These are phyloP conservation scores for Limonius californicus DNA, from an alignment of 1,140 invertebrate genomes.

Conservation along the genomic window DNA sequence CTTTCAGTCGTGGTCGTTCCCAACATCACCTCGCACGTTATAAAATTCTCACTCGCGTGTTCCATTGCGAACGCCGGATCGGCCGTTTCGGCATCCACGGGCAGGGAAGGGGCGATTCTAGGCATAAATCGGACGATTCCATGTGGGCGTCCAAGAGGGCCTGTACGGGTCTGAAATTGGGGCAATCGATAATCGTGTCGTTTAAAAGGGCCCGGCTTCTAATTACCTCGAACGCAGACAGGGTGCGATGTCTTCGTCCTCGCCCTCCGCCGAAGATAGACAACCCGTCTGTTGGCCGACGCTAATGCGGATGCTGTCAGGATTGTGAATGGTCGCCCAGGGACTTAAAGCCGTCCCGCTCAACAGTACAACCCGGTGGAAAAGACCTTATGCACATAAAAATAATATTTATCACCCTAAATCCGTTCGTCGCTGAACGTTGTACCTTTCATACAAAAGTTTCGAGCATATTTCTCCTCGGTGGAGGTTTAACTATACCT, in stretches of 20 bases:
- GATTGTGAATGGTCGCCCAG: conserved; percentile 74
- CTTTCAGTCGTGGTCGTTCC: conserved; percentile 72
- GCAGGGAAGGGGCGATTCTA: conserved; percentile 61
- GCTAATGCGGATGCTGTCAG: conserved; percentile 64
- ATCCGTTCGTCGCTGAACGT: too few relatives aligned
- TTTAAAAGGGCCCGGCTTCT: too few relatives aligned
- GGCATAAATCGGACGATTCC: conserved; percentile 58
- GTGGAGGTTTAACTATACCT: conserved; percentile 36
- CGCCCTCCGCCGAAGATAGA: conserved; percentile 36
- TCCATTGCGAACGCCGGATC: conserved; percentile 63
- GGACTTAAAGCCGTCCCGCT: conserved; percentile 84
- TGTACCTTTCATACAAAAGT: too few relatives aligned
- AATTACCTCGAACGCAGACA: conserved; percentile 49
- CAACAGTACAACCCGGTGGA: conserved; percentile 79
- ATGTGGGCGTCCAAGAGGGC: conserved; percentile 60
- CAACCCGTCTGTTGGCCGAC: conserved; percentile 71
- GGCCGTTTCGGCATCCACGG: conserved; percentile 56
- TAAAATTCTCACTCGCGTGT: conserved; percentile 62
- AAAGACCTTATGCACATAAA: conserved; percentile 57
- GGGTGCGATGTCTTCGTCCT: conserved; percentile 50
- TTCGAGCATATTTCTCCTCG: background rate
- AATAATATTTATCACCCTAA: background rate
- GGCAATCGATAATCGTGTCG: background rate
- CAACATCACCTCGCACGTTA: conserved; percentile 64
- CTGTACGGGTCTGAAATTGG: conserved; percentile 54